Base-by-base conservation (phyloP, 2,113 vertebrate genomes). In the Clarias magur region DNA sequence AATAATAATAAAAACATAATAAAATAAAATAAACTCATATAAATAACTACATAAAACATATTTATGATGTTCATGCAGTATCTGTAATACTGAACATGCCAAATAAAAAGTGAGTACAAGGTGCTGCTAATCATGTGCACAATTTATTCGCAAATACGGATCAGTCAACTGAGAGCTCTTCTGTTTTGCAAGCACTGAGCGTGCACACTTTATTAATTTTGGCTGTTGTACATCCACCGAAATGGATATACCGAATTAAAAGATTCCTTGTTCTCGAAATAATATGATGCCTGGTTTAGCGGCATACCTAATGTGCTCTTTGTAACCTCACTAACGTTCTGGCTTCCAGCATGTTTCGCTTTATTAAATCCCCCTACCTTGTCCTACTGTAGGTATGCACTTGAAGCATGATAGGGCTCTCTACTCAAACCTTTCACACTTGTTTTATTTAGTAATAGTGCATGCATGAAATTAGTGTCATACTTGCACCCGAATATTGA, bases 401-500 rank as follows among this genome's bases (percentile, higher is more conserved):
- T 85, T 82, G 68, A 62, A 30, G 67, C 78, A 75, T 87, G 42
- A 25, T 21, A 23, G 34, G 38, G 60, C 60, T 60, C 34, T 38
- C 53, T 88, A 88, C 63, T 80, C 68, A 83, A 42, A 48, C 60
- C 65, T 19, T 75, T 82, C 56, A 54, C 59, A 16, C 48, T 83
- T 23, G 62, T 25, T 82, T 76, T 62, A 56, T 86, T 82, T 25
- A 75, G 75, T 59, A 78, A 76, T 82, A 76, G 73, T 57, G 27
- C n/a, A 56, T 81, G 63, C 70, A 57, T 80, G 57, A 86, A 84
- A 80, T 88, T 80, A 54, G 21, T 70, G 48, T 34, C 63, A 83
- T 81, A 75, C 53, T 54, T 57, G 63, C 34, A 48, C 21, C 60
- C 54, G 59, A 83, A 56, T 73, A 68, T 56, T 60, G 76, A 54